Conservation (phyloP, 1,140 invertebrate species). For the Heterodera carotae region DNA sequence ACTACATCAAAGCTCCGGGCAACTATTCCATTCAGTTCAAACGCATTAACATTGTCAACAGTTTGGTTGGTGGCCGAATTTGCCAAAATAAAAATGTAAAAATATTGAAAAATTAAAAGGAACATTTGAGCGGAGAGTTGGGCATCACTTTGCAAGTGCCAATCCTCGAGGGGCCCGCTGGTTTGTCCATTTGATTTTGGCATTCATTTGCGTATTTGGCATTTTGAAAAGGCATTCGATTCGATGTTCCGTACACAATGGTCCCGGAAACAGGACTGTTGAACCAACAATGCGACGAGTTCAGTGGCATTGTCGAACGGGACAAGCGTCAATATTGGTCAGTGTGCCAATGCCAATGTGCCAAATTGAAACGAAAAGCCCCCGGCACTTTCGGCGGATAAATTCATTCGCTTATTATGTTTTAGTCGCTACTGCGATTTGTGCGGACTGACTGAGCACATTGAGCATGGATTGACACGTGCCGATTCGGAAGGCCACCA, state of each 20-base stretch:
- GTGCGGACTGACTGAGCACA: constrained; percentile 54
- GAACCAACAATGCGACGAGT: constrained; percentile 62
- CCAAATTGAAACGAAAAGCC: too few species aligned
- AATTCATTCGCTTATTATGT: not conserved
- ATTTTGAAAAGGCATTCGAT: constrained; percentile 56
- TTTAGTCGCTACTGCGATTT: constrained; percentile 63
- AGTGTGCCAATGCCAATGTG: constrained; percentile 2
- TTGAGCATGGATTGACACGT: constrained; percentile 57
- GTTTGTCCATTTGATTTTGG: constrained; percentile 29
- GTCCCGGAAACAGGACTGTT: constrained; percentile 62
- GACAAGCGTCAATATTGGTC: constrained; percentile 64
- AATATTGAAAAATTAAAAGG: not conserved
- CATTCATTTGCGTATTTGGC: not conserved
- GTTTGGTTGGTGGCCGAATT: constrained; percentile 45
- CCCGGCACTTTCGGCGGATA: too few species aligned
- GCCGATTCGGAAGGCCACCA: constrained; percentile 49
- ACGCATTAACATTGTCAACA: constrained; percentile 58
- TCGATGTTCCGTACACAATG: constrained; percentile 64
- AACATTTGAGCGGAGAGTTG: constrained; percentile 61
- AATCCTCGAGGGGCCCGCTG: constrained; percentile 57
- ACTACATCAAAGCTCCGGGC: constrained; percentile 62
- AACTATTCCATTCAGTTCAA: constrained; percentile 63
- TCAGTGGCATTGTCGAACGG: constrained; percentile 61
- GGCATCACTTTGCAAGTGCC: constrained; percentile 62
- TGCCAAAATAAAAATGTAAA: not conserved